A percentile compares a stretch with the other conserved stretches of the same genome.
phyloP scores from a whole-genome alignment of 2,888 invertebrate species.

The Scaeva pyrastri region DNA sequence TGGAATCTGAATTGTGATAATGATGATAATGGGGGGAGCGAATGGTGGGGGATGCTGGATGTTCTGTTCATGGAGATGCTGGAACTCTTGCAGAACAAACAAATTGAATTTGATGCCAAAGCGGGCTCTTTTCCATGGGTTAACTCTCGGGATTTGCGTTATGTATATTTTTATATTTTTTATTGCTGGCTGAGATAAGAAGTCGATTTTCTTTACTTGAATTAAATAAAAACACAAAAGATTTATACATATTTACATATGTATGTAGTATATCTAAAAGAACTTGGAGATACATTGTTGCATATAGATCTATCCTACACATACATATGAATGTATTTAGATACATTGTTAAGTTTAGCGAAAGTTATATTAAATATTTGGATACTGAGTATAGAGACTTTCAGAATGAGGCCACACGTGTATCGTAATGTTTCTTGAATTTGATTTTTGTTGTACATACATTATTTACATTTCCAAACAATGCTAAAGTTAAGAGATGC shows the following conservation, averaged over 20 bases:
- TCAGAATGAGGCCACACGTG: not conserved
- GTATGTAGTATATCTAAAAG: too few relatives aligned
- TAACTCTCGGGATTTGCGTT: not conserved
- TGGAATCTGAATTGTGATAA: not conserved
- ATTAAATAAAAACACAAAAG: too few relatives aligned
- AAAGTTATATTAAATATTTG: not conserved
- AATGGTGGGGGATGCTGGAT: too few relatives aligned
- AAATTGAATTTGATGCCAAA: not conserved
- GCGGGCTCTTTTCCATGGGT: not conserved
- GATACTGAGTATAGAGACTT: not conserved
- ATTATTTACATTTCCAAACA: too few relatives aligned
- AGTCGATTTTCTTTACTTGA: not conserved
- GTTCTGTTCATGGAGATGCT: not conserved
- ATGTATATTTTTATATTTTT: not conserved
- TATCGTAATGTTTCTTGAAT: not conserved
- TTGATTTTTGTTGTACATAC: not conserved
- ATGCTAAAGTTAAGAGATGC: not conserved
- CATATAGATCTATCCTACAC: not conserved
- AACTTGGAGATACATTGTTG: not conserved
- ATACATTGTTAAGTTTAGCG: not conserved
- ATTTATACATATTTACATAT: too few relatives aligned
- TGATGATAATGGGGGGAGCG: too few relatives aligned
- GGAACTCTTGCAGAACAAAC: not conserved
- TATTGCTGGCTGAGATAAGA: constrained; percentile 6
- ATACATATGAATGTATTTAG: not conserved